phyloP scores from a whole-genome alignment of 2,113 vertebrate species.

The Amphilophus citrinellus region DNA sequence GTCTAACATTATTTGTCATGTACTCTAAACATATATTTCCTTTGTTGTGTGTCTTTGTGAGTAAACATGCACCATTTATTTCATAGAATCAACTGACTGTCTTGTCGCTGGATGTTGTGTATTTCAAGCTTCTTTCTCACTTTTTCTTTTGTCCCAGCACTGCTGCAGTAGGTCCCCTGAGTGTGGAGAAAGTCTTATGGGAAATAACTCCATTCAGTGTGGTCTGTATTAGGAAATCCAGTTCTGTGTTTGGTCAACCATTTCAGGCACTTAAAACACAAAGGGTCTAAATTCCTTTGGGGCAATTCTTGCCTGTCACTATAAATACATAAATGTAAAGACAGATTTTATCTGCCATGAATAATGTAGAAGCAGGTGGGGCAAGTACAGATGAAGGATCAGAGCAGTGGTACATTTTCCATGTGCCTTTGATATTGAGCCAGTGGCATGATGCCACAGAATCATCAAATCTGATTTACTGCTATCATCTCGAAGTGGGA shows the following conservation, averaged over 20 bases:
- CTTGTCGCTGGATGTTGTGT: not conserved
- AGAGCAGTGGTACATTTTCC: conserved; percentile 25
- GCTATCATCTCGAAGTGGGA: conserved; percentile 31
- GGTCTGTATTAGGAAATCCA: conserved; percentile 59
- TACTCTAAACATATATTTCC: no score
- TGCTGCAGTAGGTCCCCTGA: conserved; percentile 25
- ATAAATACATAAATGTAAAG: conserved; percentile 70
- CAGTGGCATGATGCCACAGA: conserved; percentile 10
- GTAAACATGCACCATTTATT: no score
- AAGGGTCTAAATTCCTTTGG: conserved; percentile 46
- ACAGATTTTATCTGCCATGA: conserved; percentile 65
- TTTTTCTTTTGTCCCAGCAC: conserved; percentile 24
- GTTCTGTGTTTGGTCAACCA: conserved; percentile 67
- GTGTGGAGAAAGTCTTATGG: conserved; percentile 60
- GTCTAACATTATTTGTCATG: no score
- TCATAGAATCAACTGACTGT: no score
- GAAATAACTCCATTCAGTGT: conserved; percentile 58
- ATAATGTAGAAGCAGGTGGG: conserved; percentile 62
- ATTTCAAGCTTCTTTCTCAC: not conserved
- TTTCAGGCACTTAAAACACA: conserved; percentile 72
- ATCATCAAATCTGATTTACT: conserved; percentile 56
- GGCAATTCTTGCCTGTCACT: conserved; percentile 54
- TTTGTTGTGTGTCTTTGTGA: no score
- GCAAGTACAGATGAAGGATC: conserved; percentile 40
- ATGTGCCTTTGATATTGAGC: conserved; percentile 42